Base-by-base conservation (phyloP, 1,140 invertebrate genomes). In the Aplysia californica region DNA sequence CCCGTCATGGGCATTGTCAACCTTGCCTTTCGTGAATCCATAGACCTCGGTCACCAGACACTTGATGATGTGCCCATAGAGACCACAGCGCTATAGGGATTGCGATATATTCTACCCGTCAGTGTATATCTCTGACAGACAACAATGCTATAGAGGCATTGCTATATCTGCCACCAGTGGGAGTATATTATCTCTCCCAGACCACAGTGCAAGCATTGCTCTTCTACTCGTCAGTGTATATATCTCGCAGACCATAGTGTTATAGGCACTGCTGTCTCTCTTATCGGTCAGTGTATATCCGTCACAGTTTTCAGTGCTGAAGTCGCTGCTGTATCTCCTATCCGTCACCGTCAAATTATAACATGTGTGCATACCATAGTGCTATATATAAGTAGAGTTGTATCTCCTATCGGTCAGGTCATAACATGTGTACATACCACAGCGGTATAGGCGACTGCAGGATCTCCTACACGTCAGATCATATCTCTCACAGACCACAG, bases 61-160 rank as follows among this genome's bases (percentile, higher is more conserved):
- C 21, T 70, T 20, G 35, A 39, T 33, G 67, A 39, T 20, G 36
- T 50, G 15, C 38, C 55, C 4, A 38, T 70, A 56, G 55, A 70
- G 38, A 70, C 29, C 29, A 76, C 75, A 2, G 56, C 55, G 4
- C 68, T 79, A 35, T 75, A 50, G 44, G 44, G 44, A 50, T n/a
- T 15, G 44, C 10, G 44, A 50, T 50, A 15, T 50, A n/a, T 50
- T 50, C 10, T 50, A 15, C 10, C n/a, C 10, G n/a, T 15, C 10
- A 50, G n/a, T 50, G 44, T 10, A 15, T 50, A n/a, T n/a, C 10
- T 50, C 44, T n/a, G 10, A 50, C 44, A 15, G 44, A n/a, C 10
- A 50, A 50, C n/a, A n/a, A n/a, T 50, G n/a, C 10, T 10, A 15
- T 15, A n/a, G 44, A 10, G 44, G 44, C 10, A 15, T 15, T 10